Evolutionary conservation across 2,113 vertebrate species (phyloP), one percentile per base, ranked within the genome.

Genomic region (Saguinus imperator): DNA sequence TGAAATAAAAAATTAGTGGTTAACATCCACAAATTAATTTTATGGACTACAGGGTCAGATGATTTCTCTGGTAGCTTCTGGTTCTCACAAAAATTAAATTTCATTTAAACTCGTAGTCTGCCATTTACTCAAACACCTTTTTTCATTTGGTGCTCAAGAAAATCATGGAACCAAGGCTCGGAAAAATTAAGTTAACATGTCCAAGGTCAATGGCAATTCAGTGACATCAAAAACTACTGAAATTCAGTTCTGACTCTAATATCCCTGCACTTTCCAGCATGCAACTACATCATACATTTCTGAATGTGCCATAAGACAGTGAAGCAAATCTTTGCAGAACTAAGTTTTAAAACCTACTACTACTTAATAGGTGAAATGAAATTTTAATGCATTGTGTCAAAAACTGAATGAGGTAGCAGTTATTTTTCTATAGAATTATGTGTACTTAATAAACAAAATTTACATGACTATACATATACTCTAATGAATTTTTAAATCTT

Each of bases 281-380:
- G 21, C 52, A 77, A 50, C 5, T 29, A 79, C 52, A 20, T n/a
- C 32, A 57, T 29, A 13, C 40, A 68, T 83, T 95, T 84, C 86
- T 96, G 57, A 96, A 91, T 17, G 73, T 75, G 21, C 20, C 2
- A 43, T 52, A 43, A 91, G 32, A 87, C 11, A 87, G 93, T 61
- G 23, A 88, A 73, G 21, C 45, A 94, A 95, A 27, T 94, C 16
- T 93, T 76, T 81, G 57, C 10, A 89, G 94, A 25, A 66, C 87
- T 85, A 93, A 89, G 35, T 87, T 64, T 64, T 95, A 94, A 89
- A 97, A 85, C 13, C 25, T 70, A 94, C 20, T 89, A 76, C 58
- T 81, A 88, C 4, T 91, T 95, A 79, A 80, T 21, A 94, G n/a
- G 17, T n/a, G 11, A 1, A 57, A 75, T 55, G 37, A 83, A 94